A percentile compares a stretch with the other conserved stretches of the same genome.
Evolutionary conservation across 2,797 vertebrate genomes (phyloP).

Genomic region (Dryobates pubescens): DNA sequence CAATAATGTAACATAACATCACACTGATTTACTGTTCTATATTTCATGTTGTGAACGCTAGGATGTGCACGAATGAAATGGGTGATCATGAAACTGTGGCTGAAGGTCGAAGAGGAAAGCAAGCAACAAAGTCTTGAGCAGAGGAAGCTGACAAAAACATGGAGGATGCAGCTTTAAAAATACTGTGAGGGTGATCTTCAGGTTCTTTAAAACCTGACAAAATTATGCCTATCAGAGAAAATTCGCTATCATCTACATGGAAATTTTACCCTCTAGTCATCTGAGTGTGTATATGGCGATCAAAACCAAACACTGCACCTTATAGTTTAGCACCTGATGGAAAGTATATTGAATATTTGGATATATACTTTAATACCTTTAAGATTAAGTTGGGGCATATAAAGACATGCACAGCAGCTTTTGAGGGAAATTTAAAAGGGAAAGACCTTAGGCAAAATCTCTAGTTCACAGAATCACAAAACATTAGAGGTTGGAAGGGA

Average conservation of each 20-base stretch:
- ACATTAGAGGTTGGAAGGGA: too few species aligned
- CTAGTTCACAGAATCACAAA: too few species aligned
- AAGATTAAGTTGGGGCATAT: not conserved
- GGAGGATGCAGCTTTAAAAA: not conserved
- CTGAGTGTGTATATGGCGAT: not conserved
- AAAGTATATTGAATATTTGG: not conserved
- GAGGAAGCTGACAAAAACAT: not conserved
- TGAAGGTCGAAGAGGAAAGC: not conserved
- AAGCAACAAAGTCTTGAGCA: not conserved
- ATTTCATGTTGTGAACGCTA: not conserved
- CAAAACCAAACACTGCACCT: not conserved
- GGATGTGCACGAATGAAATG: not conserved
- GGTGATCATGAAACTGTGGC: not conserved
- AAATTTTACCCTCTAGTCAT: not conserved
- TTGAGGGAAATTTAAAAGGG: not conserved
- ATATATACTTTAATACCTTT: not conserved
- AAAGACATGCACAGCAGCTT: not conserved
- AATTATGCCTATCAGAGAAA: not conserved
- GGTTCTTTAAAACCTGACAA: not conserved
- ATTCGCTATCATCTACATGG: not conserved
- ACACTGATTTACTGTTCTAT: not conserved
- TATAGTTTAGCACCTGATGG: not conserved
- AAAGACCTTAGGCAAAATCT: not conserved
- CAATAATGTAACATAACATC: not conserved
- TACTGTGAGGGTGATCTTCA: not conserved